Base-by-base conservation (phyloP, 2,797 vertebrate species). In the Lates japonicus region DNA sequence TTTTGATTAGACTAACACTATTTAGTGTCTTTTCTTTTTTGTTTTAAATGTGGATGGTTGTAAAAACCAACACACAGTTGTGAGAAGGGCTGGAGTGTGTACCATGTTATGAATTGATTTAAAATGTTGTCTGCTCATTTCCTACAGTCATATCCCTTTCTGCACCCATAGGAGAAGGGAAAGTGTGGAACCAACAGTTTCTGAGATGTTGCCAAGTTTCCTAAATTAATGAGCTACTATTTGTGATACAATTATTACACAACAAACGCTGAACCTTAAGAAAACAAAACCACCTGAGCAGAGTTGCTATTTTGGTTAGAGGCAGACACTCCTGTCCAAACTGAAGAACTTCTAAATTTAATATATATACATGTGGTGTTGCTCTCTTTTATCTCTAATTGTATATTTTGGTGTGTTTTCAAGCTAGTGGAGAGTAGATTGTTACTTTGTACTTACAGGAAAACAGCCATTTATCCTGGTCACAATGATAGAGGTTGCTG, bases 241-340 rank as follows among this genome's bases (percentile, higher is more conserved):
- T 60, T 68, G 49, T 16, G 29, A 46, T 31, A 19, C 57, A 71
- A 19, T 58, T 68, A 67, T 11, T 19, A 41, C 20, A 37, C 35
- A 64, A 66, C 12, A 66, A 65, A 44, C 62, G 41, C 61, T 74
- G 52, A 69, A 48, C 48, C 49, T 37, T 61, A 41, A 58, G 46
- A 49, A 59, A 48, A 54, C 20, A 60, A 78, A 62, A 46, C 37
- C 13, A 48, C n/a, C 17, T 55, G 61, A 44, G 25, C 0, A 13
- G 20, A 48, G 14, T 12, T 49, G 6, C 44, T 77, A 33, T 63
- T 35, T 4, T 20, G 17, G 54, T 19, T 58, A 51, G 12, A 61
- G 54, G 35, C 29, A 19, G 33, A 54, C 7, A 5, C 25, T 67
- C 14, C 22, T 0, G 3, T 42, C 11, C 6, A 19, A 37, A 52